Conservation (phyloP, 2,797 vertebrate species). For the Rhinella marina region DNA sequence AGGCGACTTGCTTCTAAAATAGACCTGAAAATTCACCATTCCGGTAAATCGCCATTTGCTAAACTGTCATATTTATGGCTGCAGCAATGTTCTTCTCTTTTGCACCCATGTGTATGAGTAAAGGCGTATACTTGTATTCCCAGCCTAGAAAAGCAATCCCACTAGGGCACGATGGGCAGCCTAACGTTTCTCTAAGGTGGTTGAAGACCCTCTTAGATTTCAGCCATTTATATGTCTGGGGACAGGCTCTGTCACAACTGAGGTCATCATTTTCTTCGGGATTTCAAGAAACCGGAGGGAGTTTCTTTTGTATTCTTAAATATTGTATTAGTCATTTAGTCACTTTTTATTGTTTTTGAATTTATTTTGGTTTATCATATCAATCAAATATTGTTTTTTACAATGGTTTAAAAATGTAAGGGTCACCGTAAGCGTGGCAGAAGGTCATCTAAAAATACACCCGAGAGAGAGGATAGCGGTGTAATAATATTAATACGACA, state of each 20-base stretch:
- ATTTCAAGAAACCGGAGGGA: background rate
- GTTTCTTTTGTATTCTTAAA: background rate
- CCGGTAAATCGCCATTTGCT: too few relatives aligned
- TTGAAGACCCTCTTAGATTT: background rate
- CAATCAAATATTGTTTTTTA: background rate
- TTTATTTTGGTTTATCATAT: background rate
- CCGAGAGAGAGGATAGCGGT: background rate
- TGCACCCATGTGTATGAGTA: too few relatives aligned
- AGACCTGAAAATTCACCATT: too few relatives aligned
- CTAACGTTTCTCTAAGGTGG: background rate
- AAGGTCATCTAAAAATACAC: conserved; percentile 15
- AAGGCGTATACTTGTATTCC: too few relatives aligned
- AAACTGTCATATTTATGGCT: too few relatives aligned
- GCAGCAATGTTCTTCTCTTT: too few relatives aligned
- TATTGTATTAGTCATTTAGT: background rate
- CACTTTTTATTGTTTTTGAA: background rate
- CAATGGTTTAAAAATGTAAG: background rate
- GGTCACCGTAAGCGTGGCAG: background rate
- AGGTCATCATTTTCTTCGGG: background rate
- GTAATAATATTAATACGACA: conserved; percentile 46
- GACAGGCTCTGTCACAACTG: background rate
- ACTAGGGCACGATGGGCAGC: background rate
- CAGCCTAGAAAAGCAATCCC: background rate
- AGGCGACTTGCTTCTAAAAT: too few relatives aligned
- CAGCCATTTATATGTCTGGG: background rate